Percentiles rank a stretch among this genome's conserved stretches.
Conservation (phyloP, 2,797 vertebrate genomes). For the Halcyon badia region DNA sequence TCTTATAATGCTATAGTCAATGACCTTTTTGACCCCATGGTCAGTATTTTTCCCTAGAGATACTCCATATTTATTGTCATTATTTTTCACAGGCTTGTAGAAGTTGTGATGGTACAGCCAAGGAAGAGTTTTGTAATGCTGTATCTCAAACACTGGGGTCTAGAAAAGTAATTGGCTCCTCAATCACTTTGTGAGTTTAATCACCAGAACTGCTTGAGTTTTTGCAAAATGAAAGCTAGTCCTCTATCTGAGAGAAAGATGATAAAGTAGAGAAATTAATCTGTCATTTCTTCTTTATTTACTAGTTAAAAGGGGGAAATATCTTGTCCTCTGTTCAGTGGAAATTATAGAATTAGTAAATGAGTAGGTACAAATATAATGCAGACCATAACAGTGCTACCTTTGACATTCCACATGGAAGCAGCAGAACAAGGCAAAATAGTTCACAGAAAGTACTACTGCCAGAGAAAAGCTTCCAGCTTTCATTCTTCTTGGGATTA, state of each 20-base stretch:
- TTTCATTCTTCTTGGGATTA: slow-evolving; percentile 6
- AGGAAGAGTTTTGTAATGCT: background rate
- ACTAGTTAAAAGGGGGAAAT: background rate
- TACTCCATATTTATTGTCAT: background rate
- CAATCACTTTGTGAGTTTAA: background rate
- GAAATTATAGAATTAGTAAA: background rate
- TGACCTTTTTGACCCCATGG: background rate
- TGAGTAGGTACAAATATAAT: background rate
- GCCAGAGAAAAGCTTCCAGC: background rate
- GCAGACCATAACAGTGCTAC: background rate
- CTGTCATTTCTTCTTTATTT: background rate
- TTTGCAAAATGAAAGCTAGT: background rate
- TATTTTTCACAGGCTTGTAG: background rate
- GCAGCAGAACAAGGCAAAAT: background rate
- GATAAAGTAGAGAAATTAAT: background rate
- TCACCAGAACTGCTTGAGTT: background rate
- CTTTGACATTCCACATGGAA: background rate
- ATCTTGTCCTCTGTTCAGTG: background rate
- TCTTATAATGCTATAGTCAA: background rate
- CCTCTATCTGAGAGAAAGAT: background rate
- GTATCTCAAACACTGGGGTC: background rate
- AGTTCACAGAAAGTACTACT: background rate
- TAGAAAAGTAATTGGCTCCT: background rate
- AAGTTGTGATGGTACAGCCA: background rate
- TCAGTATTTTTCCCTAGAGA: background rate